phyloP scores from a whole-genome alignment of 30 jellyfish, hydroid and myxozoan species.

The Aurelia aurita region DNA sequence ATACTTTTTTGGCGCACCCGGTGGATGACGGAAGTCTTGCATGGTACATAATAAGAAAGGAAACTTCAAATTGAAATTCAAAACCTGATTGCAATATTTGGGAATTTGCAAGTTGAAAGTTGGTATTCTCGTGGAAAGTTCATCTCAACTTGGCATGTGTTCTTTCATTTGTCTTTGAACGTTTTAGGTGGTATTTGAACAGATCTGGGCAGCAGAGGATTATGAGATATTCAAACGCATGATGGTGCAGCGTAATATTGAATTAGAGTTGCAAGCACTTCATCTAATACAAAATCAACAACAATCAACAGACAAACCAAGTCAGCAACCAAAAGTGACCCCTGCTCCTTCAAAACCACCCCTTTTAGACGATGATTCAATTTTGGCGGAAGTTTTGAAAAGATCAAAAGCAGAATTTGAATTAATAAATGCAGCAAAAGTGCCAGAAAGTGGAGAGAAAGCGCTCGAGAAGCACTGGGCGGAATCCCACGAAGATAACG shows the following conservation, averaged over 20 bases:
- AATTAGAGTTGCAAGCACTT: conserved; percentile 94
- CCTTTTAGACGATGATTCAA: conserved; percentile 78
- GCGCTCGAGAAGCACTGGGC: conserved; percentile 55
- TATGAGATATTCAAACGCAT: conserved; percentile 89
- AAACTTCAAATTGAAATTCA: too few species aligned
- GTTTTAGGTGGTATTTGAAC: conserved; percentile 89
- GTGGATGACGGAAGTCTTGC: too few species aligned
- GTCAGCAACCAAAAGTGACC: conserved; percentile 2
- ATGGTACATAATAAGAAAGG: too few species aligned
- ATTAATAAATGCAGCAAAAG: conserved; percentile 32
- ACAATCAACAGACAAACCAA: conserved; percentile 19
- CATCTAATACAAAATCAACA: conserved; percentile 86
- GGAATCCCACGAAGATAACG: conserved; percentile 57
- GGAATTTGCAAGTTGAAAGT: too few species aligned
- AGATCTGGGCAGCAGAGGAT: conserved; percentile 98
- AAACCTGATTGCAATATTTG: too few species aligned
- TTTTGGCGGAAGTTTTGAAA: conserved; percentile 75
- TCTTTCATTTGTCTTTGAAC: too few species aligned
- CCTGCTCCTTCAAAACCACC: not conserved
- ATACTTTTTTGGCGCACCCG: too few species aligned
- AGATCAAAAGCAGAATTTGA: conserved; percentile 88
- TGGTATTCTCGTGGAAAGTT: too few species aligned
- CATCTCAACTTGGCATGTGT: too few species aligned
- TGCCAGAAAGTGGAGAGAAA: conserved; percentile 17
- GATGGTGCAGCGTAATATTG: conserved; percentile 97